phyloP scores from a whole-genome alignment of 2,888 invertebrate species.

The Rhodophaea formosa region DNA sequence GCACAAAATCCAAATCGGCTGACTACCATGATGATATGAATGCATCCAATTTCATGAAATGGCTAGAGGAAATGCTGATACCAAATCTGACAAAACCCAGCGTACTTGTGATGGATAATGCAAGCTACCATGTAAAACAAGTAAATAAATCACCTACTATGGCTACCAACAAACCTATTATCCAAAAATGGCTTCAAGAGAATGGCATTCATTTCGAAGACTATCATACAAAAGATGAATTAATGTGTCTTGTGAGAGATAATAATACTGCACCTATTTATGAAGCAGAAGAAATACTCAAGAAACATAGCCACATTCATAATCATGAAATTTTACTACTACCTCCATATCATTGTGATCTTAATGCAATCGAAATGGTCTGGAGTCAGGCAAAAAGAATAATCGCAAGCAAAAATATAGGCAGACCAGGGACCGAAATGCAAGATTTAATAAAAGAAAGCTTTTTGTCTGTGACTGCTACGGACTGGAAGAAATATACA shows the following conservation, averaged over 20 bases:
- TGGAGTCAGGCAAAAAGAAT: constrained; percentile 16
- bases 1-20: constrained; percentile 26
- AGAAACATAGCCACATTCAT: too few relatives aligned
- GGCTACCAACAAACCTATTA: constrained; percentile 13
- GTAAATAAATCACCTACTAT: constrained; percentile 20
- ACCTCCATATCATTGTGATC: too few relatives aligned
- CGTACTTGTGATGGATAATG: constrained; percentile 4
- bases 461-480: too few relatives aligned
- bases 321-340: too few relatives aligned
- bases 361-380: constrained; percentile 8
- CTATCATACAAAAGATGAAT: too few relatives aligned
- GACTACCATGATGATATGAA: constrained; percentile 31
- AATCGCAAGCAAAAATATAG: constrained; percentile 12
- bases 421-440: neutral
- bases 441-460: too few relatives aligned
- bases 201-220: too few relatives aligned
- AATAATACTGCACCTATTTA: too few relatives aligned
- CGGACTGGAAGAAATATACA: too few relatives aligned
- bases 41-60: constrained; percentile 26
- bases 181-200: constrained; percentile 20
- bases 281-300: too few relatives aligned
- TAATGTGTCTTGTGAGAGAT: too few relatives aligned
- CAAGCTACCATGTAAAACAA: constrained; percentile 21
- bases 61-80: constrained; percentile 23
- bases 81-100: too few relatives aligned